These are phyloP conservation scores for Benitochromis conjunctus DNA, from an alignment of 2,113 vertebrate species.

Conservation along the genomic window DNA sequence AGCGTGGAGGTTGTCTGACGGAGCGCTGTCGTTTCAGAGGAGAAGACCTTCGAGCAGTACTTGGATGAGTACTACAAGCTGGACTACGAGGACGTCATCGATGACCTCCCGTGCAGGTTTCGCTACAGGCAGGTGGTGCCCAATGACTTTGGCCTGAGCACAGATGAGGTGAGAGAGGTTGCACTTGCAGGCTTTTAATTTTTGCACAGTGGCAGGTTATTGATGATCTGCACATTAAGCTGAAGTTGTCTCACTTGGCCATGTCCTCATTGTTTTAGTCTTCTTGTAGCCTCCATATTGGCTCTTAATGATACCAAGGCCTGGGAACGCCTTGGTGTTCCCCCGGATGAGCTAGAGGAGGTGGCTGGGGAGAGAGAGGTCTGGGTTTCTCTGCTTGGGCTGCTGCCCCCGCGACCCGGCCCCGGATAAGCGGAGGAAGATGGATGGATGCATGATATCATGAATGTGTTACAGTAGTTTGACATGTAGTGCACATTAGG, in stretches of 20 bases:
- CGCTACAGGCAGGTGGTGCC: conserved; percentile 83
- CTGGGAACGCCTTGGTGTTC: too few species aligned
- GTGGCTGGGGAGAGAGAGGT: too few species aligned
- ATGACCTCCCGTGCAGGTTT: conserved; percentile 87
- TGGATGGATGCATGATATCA: too few species aligned
- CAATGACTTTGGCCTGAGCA: conserved; percentile 85
- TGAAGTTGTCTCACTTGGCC: not conserved
- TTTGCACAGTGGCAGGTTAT: not conserved
- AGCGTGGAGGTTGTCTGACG: not conserved
- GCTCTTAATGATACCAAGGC: not conserved
- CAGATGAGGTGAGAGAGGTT: conserved; percentile 75
- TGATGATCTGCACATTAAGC: not conserved
- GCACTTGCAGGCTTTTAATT: not conserved
- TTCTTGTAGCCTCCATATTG: not conserved
- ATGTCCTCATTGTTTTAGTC: not conserved
- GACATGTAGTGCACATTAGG: not conserved
- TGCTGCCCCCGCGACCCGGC: too few species aligned
- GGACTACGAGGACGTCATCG: conserved; percentile 88
- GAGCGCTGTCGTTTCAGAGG: conserved; percentile 60
- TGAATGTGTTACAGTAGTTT: not conserved
- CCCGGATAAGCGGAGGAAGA: too few species aligned
- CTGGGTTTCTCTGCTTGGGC: too few species aligned
- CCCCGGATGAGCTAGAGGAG: too few species aligned
- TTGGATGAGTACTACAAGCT: conserved; percentile 85
- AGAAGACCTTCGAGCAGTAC: conserved; percentile 84